These are phyloP conservation scores for Junco hyemalis DNA, from an alignment of 2,113 vertebrate species.

Conservation along the genomic window DNA sequence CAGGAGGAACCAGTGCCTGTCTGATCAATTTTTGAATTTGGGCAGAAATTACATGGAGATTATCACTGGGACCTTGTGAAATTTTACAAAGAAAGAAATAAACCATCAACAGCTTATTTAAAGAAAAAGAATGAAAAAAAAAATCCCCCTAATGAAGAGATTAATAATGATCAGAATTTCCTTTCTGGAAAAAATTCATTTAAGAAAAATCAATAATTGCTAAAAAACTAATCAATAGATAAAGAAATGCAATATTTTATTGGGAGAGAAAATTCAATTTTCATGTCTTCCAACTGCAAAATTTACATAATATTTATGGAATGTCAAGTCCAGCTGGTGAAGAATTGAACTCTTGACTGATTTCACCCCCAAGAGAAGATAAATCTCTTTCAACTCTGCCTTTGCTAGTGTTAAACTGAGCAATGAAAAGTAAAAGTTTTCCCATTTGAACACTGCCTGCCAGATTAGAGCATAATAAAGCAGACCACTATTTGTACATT, in stretches of 20 bases:
- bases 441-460: neutral
- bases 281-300: neutral
- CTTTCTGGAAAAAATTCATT: accelerated
- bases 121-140: neutral
- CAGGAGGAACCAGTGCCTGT: neutral
- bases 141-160: neutral
- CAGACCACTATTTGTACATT: neutral
- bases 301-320: neutral
- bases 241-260: neutral
- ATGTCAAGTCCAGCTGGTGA: neutral
- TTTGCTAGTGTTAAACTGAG: neutral
- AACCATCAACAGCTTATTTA: neutral
- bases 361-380: neutral
- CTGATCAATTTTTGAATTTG: neutral
- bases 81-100: neutral
- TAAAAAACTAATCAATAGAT: neutral
- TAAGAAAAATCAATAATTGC: neutral
- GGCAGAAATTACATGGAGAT: neutral
- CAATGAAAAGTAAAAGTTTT: neutral
- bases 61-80: neutral
- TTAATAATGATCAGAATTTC: neutral
- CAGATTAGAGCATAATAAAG: neutral
- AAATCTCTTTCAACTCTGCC: neutral
- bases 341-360: neutral
- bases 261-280: neutral